These are phyloP conservation scores for Camarhynchus parvulus DNA, from an alignment of 2,113 vertebrate genomes.

Conservation along the genomic window DNA sequence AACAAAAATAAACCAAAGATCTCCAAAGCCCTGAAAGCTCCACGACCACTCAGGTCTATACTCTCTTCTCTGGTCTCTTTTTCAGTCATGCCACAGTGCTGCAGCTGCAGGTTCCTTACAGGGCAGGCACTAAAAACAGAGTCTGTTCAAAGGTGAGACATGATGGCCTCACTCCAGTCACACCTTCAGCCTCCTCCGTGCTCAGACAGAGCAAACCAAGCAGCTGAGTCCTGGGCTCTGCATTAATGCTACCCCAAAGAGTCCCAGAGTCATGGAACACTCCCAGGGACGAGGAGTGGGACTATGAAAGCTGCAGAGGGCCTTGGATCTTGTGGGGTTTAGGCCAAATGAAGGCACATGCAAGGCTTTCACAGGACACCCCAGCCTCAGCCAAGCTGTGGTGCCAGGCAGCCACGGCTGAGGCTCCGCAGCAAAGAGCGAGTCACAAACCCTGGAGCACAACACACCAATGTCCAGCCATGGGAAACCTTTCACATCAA, in stretches of 20 bases:
- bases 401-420: background rate
- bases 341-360: background rate
- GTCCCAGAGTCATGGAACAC: background rate
- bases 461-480: background rate
- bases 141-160: background rate
- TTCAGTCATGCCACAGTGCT: background rate
- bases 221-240: background rate
- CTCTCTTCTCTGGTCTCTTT: background rate
- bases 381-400: background rate
- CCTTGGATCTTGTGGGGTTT: background rate
- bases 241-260: accelerated
- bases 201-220: background rate
- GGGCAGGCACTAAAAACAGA: background rate
- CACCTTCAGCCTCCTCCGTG: background rate
- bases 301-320: background rate
- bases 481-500: background rate
- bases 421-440: background rate
- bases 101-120: background rate
- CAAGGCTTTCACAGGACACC: background rate
- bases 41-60: accelerated
- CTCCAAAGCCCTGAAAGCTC: background rate
- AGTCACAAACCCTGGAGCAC: background rate
- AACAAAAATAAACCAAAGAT: background rate
- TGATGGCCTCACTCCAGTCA: background rate
- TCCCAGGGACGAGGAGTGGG: background rate